Evolutionary conservation across 2,888 invertebrate species (phyloP).

Genomic region (Pharmacophagus antenor): DNA sequence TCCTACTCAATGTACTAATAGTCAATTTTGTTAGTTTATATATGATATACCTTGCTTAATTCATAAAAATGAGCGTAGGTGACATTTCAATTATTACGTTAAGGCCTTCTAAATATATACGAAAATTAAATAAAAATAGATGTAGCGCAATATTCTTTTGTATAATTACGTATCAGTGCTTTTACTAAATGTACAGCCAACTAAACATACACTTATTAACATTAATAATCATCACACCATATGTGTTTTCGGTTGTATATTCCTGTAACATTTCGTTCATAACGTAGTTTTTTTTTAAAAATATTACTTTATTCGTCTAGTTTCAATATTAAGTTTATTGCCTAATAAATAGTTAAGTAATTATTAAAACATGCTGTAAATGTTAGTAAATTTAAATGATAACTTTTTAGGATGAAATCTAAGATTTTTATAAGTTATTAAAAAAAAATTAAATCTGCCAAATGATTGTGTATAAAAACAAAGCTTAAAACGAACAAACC

Average conservation of each 20-base stretch:
- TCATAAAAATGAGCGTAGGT: not conserved
- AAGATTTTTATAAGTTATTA: conserved; percentile 49
- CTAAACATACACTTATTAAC: not conserved
- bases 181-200: not conserved
- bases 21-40: not conserved
- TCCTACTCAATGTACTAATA: conserved; percentile 13
- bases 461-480: conserved; percentile 64
- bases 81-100: conserved; percentile 5
- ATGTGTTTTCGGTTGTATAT: conserved; percentile 2
- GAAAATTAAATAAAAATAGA: not conserved
- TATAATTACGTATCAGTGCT: not conserved
- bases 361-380: conserved; percentile 39
- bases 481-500: conserved; percentile 48
- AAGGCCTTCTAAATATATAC: conserved; percentile 8
- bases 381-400: conserved; percentile 42
- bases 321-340: not conserved
- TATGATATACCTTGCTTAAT: not conserved
- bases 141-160: conserved; percentile 5
- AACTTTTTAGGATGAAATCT: conserved; percentile 41
- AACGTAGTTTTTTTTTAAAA: not conserved
- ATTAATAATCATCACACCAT: not conserved
- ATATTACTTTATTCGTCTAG: not conserved
- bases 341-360: conserved; percentile 26
- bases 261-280: conserved; percentile 10
- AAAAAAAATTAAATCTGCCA: conserved; percentile 62